Conservation (phyloP, 1,140 invertebrate genomes). For the Helicoverpa zea region DNA sequence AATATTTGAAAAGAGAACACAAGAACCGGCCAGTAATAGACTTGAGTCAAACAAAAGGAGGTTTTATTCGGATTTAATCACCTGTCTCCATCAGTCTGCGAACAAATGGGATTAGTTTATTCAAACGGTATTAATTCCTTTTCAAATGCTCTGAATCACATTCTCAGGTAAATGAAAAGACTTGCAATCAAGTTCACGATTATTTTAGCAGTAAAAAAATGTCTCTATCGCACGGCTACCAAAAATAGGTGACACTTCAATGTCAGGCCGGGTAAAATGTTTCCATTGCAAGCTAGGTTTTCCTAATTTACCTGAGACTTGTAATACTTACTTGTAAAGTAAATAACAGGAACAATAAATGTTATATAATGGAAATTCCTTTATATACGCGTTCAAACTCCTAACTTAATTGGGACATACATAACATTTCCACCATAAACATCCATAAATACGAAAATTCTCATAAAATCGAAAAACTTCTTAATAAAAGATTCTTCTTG, state of each 20-base stretch:
- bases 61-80: slow-evolving; percentile 15
- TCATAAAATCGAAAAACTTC: not conserved
- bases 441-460: not conserved
- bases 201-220: slow-evolving; percentile 5
- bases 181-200: slow-evolving; percentile 13
- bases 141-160: slow-evolving; percentile 17
- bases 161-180: slow-evolving; percentile 10
- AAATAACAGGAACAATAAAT: too few relatives aligned
- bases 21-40: not conserved
- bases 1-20: slow-evolving; percentile 3
- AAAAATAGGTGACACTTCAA: too few relatives aligned
- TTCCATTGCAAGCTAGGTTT: too few relatives aligned
- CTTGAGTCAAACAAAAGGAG: slow-evolving; percentile 13
- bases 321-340: too few relatives aligned
- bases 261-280: too few relatives aligned
- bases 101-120: slow-evolving; percentile 29
- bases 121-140: slow-evolving; percentile 31
- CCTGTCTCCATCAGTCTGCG: not conserved
- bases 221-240: not conserved
- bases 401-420: not conserved
- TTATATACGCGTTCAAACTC: too few relatives aligned
- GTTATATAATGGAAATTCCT: too few relatives aligned
- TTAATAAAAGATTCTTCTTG: not conserved
- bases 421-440: not conserved
- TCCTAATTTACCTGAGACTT: too few relatives aligned